Conservation (phyloP, 2,113 vertebrate species). For the Mungos mungo region DNA sequence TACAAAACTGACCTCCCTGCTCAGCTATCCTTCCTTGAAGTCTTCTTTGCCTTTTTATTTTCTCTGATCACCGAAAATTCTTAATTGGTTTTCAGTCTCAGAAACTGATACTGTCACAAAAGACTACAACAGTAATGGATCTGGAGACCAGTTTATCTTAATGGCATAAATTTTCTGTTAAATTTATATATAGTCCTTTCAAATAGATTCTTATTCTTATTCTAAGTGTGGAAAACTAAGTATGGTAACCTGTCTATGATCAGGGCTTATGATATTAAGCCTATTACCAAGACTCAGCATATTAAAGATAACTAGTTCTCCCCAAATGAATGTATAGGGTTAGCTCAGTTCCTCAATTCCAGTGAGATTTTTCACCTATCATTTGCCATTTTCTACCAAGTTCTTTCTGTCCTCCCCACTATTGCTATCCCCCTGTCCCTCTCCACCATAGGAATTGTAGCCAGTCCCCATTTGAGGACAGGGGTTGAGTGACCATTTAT, state of each 20-base stretch:
- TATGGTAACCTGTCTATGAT: neutral
- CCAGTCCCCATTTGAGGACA: neutral
- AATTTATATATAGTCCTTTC: neutral
- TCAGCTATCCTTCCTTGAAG: neutral
- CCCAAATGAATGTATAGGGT: neutral
- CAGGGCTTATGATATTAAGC: neutral
- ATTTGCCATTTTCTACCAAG: neutral
- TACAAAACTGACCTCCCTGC: neutral
- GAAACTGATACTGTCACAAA: neutral
- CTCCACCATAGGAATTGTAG: neutral
- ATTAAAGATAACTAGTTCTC: neutral
- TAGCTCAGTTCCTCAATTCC: neutral
- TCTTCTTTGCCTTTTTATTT: neutral
- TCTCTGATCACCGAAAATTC: neutral
- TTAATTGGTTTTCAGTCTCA: neutral
- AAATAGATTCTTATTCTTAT: neutral
- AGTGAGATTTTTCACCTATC: neutral
- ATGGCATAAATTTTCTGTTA: neutral
- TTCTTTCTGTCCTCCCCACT: neutral
- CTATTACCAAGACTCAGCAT: neutral
- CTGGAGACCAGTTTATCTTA: neutral
- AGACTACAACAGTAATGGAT: constrained; percentile 13
- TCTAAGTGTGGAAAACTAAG: neutral
- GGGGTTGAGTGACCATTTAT: neutral
- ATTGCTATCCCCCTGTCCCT: neutral